phyloP scores from a whole-genome alignment of 2,113 vertebrate genomes.

The mouse (Mus musculus) region DNA sequence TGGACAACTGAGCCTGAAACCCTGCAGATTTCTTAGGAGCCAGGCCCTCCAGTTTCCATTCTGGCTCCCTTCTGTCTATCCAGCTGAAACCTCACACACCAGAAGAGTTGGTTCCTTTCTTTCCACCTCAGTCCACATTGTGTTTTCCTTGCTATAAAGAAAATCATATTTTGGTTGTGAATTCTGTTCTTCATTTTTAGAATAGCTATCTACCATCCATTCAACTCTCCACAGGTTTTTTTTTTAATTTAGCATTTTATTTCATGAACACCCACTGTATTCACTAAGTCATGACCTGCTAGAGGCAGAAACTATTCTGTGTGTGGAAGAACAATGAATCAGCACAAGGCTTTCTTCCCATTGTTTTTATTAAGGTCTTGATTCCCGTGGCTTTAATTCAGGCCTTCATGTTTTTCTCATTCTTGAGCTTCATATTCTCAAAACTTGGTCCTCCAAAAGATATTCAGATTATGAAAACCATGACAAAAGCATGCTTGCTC shows the following conservation, averaged over 20 bases:
- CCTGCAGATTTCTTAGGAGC: background rate
- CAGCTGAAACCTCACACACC: background rate
- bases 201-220: background rate
- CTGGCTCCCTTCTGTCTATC: background rate
- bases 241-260: background rate
- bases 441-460: conserved; percentile 36
- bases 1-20: background rate
- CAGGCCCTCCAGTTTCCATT: background rate
- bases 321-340: background rate
- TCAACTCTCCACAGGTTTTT: background rate
- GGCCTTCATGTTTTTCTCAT: conserved; percentile 16
- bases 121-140: background rate
- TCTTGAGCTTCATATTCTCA: background rate
- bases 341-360: background rate
- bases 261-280: background rate
- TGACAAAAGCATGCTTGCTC: background rate
- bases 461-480: conserved; percentile 13
- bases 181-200: conserved; percentile 32
- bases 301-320: background rate
- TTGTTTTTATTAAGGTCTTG: background rate
- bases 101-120: background rate
- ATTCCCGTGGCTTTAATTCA: conserved; percentile 29
- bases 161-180: background rate
- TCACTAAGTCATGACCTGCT: conserved; percentile 45
- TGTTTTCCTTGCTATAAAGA: conserved; percentile 8